Evolutionary conservation across 1,140 invertebrate genomes (phyloP), one percentile per base, ranked within the genome.

Genomic region (Zophobas atratus): DNA sequence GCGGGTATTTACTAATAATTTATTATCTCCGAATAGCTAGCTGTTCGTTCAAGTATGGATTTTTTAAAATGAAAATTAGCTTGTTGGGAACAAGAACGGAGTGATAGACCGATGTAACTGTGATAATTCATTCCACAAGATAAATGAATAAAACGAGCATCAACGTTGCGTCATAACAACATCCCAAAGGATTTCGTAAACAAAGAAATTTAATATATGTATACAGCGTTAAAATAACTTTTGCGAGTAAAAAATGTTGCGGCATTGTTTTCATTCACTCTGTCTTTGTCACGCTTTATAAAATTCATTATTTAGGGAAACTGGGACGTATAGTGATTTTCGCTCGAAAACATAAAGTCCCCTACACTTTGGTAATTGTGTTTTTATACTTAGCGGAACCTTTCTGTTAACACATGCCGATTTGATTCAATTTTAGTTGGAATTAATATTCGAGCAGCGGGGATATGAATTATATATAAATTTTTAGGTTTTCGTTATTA

Each of bases 181-280:
- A 70, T 70, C 63, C 48, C 46, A 8, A 55, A 51, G 70, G 70
- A 72, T 72, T 72, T 72, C 5, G 35, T 73, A 55, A 73, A 55
- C 49, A 73, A 55, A 55, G 71, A 73, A 49, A 49, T 73, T 55
- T 55, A 36, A 48, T 48, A 72, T 55, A 38, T 73, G 43, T 73
- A 73, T 73, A 46, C 71, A 2, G 71, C 39, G 71, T 73, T 72
- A 43, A 72, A 72, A 55, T 72, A 63, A 63, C 57, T 72, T 73
- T 73, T 73, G 49, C 33, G 49, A 39, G 51, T 41, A 73, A 56
- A 73, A 73, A 73, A 73, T 46, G 60, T 67, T 39, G 38, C 6
- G 38, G 60, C 60, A 67, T 67, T 67, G 60, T 67, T 43, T 67
- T 67, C 49, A 20, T 4, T 51, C 49, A 51, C 20, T 51, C 49